A percentile compares a stretch with the other conserved stretches of the same genome.
phyloP scores from a whole-genome alignment of 1,140 invertebrate species.

The Zaprionus camerounensis region DNA sequence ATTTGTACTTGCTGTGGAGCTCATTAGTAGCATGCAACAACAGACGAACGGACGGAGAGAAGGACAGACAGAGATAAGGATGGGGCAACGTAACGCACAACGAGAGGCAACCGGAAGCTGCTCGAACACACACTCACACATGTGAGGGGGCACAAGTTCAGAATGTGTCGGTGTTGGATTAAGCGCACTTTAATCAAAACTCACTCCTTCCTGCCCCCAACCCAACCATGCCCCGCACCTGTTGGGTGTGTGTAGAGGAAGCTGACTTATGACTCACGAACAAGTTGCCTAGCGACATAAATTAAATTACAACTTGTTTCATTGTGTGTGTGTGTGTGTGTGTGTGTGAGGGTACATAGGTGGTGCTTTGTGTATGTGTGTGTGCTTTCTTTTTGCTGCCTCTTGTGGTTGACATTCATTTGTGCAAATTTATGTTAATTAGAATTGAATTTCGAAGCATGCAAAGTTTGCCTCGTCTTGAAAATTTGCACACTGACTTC shows the following conservation, averaged over 20 bases:
- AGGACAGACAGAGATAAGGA: not conserved
- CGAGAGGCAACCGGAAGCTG: slow-evolving; percentile 45
- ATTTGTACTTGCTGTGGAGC: slow-evolving; percentile 78
- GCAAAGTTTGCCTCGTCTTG: slow-evolving; percentile 60
- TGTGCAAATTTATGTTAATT: slow-evolving; percentile 83
- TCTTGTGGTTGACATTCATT: slow-evolving; percentile 80
- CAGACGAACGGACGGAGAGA: slow-evolving; percentile 35
- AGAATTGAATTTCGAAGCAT: slow-evolving; percentile 81
- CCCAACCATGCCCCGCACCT: slow-evolving; percentile 41
- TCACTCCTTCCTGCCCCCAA: not conserved
- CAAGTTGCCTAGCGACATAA: slow-evolving; percentile 77
- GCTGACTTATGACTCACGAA: slow-evolving; percentile 75
- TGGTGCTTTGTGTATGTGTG: slow-evolving; percentile 13
- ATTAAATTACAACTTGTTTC: slow-evolving; percentile 72
- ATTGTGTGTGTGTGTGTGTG: not conserved
- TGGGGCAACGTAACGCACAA: slow-evolving; percentile 18
- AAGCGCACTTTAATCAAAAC: slow-evolving; percentile 55
- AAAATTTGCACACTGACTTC: slow-evolving; percentile 31
- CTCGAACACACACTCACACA: slow-evolving; percentile 1
- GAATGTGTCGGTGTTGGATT: slow-evolving; percentile 26
- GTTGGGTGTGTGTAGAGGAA: slow-evolving; percentile 43
- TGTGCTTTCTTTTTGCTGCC: slow-evolving; percentile 29
- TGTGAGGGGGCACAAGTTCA: slow-evolving; percentile 43
- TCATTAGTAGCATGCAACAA: slow-evolving; percentile 76
- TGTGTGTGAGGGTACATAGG: slow-evolving; percentile 2